These are phyloP conservation scores for Physocephala rufipes DNA, from an alignment of 2,888 invertebrate genomes.

Conservation along the genomic window DNA sequence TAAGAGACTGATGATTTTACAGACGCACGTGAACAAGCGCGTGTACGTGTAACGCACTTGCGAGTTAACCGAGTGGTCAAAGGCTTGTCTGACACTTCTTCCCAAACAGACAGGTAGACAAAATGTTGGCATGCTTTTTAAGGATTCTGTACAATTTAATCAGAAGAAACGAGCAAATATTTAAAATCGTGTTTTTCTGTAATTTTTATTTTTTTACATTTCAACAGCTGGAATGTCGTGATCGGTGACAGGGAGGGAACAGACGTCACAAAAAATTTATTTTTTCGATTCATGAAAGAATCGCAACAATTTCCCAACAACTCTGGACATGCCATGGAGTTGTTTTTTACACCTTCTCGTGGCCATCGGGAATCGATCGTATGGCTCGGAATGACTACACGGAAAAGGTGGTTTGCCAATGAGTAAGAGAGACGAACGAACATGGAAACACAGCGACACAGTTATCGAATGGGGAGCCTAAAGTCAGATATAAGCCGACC, in stretches of 20 bases:
- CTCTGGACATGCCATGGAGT: conserved; percentile 35
- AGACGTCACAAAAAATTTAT: conserved; percentile 16
- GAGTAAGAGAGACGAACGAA: no score
- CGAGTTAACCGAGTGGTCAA: no score
- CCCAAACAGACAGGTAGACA: no score
- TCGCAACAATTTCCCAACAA: no score
- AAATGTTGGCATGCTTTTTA: background rate
- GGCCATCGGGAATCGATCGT: conserved; percentile 10
- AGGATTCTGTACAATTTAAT: conserved; percentile 3
- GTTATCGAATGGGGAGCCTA: background rate
- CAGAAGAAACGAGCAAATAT: conserved; percentile 10
- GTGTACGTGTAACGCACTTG: no score
- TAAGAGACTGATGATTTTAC: background rate
- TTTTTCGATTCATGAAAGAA: conserved; percentile 3
- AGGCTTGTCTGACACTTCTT: no score
- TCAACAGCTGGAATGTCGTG: background rate
- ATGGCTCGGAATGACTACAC: no score
- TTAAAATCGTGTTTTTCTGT: conserved; percentile 25
- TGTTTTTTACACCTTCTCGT: conserved; percentile 34
- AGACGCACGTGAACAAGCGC: no score
- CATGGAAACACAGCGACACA: background rate
- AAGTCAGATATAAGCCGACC: no score
- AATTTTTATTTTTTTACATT: conserved; percentile 32
- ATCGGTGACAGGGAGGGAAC: background rate
- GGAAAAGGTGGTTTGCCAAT: no score